Percentiles rank a stretch among this genome's conserved stretches.
Conservation (phyloP, 2,888 invertebrate genomes). For the Sicus ferrugineus region DNA sequence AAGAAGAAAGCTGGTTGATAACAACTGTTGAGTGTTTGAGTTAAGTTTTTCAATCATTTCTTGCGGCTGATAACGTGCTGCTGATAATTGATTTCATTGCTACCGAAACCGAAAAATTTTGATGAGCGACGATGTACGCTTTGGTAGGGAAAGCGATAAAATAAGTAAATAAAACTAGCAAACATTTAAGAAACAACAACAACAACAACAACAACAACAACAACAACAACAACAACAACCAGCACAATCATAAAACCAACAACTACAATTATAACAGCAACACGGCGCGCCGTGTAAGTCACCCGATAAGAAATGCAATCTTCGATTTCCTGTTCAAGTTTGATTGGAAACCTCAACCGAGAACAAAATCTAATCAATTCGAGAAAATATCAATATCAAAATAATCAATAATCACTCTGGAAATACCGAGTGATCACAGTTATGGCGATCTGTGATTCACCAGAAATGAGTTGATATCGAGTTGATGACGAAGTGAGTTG, state of each 20-base stretch:
- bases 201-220: not conserved
- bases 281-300: not conserved
- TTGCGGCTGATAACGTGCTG: constrained; percentile 18
- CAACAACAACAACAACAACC: not conserved
- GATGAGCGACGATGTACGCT: no score
- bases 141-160: no score
- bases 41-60: constrained; percentile 24
- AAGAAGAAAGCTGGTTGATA: constrained; percentile 17
- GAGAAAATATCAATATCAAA: not conserved
- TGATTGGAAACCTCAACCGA: constrained; percentile 18
- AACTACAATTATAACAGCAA: not conserved
- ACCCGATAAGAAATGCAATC: constrained; percentile 19
- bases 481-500: no score
- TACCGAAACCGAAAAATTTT: constrained; percentile 25
- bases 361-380: constrained; percentile 16
- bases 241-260: not conserved
- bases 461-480: no score
- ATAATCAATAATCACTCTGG: not conserved
- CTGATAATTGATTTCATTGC: constrained; percentile 28
- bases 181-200: not conserved
- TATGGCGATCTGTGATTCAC: no score
- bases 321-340: constrained; percentile 28
- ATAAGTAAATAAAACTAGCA: not conserved
- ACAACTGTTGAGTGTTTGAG: constrained; percentile 24
- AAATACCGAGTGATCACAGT: no score